Conservation (phyloP, 37 sponge, comb jelly and placozoan species). For the Beroe forskalii region DNA sequence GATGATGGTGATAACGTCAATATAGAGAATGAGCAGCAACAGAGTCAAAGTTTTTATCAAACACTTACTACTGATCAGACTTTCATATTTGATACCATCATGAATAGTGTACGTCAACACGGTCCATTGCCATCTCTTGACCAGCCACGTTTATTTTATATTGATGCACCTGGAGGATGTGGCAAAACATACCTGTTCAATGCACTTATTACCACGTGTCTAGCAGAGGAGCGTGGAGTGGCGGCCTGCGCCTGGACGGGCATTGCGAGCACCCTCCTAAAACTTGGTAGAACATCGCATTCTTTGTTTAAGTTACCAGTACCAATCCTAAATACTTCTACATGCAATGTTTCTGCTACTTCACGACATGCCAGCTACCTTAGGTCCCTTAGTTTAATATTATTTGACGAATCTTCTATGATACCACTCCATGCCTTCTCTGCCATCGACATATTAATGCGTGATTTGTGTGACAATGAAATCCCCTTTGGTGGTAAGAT, state of each 20-base stretch:
- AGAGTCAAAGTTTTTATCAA: not conserved
- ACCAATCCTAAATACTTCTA: not conserved
- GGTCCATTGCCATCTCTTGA: not conserved
- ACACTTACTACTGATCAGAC: not conserved
- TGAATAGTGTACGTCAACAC: too few species aligned
- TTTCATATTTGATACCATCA: not conserved
- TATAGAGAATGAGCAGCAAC: not conserved
- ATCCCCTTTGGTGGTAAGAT: not conserved
- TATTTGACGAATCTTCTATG: conserved; percentile 13
- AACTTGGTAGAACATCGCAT: too few species aligned
- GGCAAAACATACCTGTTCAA: too few species aligned
- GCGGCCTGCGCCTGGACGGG: too few species aligned
- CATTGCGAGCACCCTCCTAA: too few species aligned
- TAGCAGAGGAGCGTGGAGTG: too few species aligned
- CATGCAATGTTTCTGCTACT: too few species aligned
- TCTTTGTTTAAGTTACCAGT: conserved; percentile 30
- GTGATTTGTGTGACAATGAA: not conserved
- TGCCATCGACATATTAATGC: conserved; percentile 6
- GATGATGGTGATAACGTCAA: not conserved
- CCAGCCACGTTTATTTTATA: not conserved
- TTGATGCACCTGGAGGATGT: not conserved
- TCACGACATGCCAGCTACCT: not conserved
- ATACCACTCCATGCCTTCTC: not conserved
- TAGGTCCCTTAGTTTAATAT: not conserved
- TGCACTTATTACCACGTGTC: not conserved